These are phyloP conservation scores for Plectrocnemia conspersa DNA, from an alignment of 1,140 invertebrate species.

Conservation along the genomic window DNA sequence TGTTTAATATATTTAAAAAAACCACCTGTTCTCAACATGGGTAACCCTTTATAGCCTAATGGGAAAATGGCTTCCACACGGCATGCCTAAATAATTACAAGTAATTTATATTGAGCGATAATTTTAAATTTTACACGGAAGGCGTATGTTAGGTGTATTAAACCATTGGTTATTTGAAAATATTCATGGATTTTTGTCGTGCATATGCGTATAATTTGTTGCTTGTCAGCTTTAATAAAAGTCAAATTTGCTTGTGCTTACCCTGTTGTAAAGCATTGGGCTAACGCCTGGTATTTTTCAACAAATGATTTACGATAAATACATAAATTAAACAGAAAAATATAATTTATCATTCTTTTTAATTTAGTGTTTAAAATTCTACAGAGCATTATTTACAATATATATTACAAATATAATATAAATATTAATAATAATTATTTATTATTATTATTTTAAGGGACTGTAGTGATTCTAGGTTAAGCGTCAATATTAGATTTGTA, in stretches of 20 bases:
- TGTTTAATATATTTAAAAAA: not conserved
- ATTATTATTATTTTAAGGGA: too few species aligned
- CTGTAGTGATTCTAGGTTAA: too few species aligned
- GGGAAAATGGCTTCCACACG: constrained; percentile 16
- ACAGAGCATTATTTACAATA: too few species aligned
- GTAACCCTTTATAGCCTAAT: constrained; percentile 13
- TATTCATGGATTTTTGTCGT: too few species aligned
- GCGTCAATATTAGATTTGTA: too few species aligned
- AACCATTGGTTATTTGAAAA: not conserved
- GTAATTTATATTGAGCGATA: constrained; percentile 21
- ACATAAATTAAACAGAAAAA: too few species aligned
- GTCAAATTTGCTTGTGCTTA: not conserved
- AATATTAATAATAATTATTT: too few species aligned
- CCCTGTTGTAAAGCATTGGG: not conserved
- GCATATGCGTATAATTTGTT: too few species aligned
- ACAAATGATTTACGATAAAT: not conserved
- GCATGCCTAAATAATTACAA: constrained; percentile 28
- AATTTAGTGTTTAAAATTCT: too few species aligned
- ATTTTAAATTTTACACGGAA: constrained; percentile 31
- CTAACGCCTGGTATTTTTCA: not conserved
- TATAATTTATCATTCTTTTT: too few species aligned
- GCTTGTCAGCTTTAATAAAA: too few species aligned
- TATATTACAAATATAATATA: too few species aligned
- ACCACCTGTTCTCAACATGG: constrained; percentile 25
- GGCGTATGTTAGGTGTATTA: not conserved